Conservation (phyloP, 2,797 vertebrate genomes). For the Microchirus variegatus region DNA sequence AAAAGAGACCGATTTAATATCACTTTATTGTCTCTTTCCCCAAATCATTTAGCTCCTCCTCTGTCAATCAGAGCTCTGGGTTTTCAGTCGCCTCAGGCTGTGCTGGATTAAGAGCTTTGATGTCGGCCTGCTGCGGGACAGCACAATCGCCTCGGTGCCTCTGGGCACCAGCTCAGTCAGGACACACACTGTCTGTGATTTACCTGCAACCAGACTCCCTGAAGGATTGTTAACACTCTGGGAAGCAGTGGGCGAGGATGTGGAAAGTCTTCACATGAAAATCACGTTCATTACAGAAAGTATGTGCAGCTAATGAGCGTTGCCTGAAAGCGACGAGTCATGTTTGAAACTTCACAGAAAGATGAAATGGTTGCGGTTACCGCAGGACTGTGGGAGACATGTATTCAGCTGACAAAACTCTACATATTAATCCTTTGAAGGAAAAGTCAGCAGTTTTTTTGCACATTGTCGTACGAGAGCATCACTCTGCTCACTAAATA, state of each 20-base stretch:
- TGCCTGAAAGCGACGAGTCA: slow-evolving; percentile 6
- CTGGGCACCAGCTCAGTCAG: slow-evolving; percentile 47
- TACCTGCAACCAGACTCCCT: slow-evolving; percentile 49
- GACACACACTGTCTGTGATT: slow-evolving; percentile 40
- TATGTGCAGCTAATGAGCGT: slow-evolving; percentile 1
- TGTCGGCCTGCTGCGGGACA: slow-evolving; percentile 44
- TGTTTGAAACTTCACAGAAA: background rate
- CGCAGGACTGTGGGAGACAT: background rate
- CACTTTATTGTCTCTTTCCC: background rate
- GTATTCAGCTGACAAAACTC: background rate
- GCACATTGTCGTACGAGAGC: no score
- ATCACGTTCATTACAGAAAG: slow-evolving; percentile 35
- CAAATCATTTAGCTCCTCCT: slow-evolving; percentile 25
- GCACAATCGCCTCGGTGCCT: slow-evolving; percentile 35
- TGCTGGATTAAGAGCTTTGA: slow-evolving; percentile 68
- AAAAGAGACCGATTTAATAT: slow-evolving; percentile 13
- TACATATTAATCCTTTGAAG: no score
- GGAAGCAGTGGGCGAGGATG: background rate
- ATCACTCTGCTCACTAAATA: background rate
- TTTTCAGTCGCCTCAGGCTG: slow-evolving; percentile 52
- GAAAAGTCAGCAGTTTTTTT: no score
- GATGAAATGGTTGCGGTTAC: background rate
- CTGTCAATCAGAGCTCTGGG: slow-evolving; percentile 49
- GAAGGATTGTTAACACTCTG: slow-evolving; percentile 33
- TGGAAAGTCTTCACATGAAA: slow-evolving; percentile 24